Evolutionary conservation across 1,140 invertebrate species (phyloP).

Genomic region (Tetramorium alpestre): DNA sequence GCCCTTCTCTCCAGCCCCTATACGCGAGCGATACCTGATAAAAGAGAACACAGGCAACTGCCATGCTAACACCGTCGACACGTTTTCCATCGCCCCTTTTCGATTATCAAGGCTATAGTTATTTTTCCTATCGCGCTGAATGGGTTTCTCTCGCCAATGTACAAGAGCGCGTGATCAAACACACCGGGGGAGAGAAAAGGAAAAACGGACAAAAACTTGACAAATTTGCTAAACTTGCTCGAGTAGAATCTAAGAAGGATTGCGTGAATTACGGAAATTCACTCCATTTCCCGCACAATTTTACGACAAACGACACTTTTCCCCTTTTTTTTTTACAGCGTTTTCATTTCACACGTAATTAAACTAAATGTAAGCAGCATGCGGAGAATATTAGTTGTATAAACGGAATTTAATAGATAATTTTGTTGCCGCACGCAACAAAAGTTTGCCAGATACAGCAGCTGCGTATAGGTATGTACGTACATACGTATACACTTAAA

Average conservation of each 20-base stretch:
- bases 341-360: slow-evolving; percentile 29
- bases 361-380: neutral
- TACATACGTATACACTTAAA: neutral
- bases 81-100: neutral
- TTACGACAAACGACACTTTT: neutral
- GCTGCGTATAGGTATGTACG: neutral
- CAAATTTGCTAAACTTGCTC: neutral
- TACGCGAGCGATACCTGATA: slow-evolving; percentile 27
- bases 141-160: neutral
- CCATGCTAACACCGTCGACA: neutral
- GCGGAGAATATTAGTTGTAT: neutral
- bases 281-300: neutral
- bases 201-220: neutral
- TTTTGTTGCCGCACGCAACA: neutral
- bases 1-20: slow-evolving; percentile 17
- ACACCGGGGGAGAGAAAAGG: neutral
- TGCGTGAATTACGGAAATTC: neutral
- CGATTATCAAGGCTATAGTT: neutral
- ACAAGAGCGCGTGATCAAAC: neutral
- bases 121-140: slow-evolving; percentile 9
- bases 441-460: neutral
- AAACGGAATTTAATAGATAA: neutral
- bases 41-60: neutral
- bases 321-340: neutral
- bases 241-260: neutral